Evolutionary conservation across 1,140 invertebrate genomes (phyloP).

Genomic region (Gryllus bimaculatus): DNA sequence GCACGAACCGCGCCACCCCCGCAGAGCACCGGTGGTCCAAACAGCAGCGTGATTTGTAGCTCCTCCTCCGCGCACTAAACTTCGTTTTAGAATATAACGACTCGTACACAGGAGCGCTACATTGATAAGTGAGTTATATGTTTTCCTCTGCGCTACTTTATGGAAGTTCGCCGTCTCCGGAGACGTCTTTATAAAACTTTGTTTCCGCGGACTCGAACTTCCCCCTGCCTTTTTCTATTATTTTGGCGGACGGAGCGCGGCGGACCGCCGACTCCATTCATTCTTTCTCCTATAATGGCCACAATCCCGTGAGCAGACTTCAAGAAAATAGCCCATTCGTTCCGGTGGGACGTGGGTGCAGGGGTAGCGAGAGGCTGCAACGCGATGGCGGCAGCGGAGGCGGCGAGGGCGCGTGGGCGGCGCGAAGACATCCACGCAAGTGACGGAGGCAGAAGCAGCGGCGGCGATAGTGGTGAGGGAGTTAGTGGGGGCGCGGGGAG

Average conservation of each 20-base stretch:
- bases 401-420: not conserved
- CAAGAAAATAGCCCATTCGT: not conserved
- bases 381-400: not conserved
- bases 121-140: slow-evolving; percentile 5
- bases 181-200: not conserved
- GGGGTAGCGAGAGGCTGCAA: not conserved
- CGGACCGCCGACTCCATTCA: not conserved
- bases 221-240: not conserved
- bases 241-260: not conserved
- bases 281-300: slow-evolving; percentile 1
- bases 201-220: not conserved
- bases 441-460: too few species aligned
- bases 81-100: not conserved
- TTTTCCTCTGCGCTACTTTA: not conserved
- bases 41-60: not conserved
- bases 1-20: too few species aligned
- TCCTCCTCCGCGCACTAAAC: not conserved
- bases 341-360: not conserved
- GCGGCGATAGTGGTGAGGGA: not conserved
- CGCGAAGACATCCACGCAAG: too few species aligned
- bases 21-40: not conserved
- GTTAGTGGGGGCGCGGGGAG: not conserved
- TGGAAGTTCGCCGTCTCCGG: not conserved
- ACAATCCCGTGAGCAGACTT: not conserved
- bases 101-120: slow-evolving; percentile 2